Base-by-base conservation (phyloP, 2,888 invertebrate species). In the Torymus texanus region DNA sequence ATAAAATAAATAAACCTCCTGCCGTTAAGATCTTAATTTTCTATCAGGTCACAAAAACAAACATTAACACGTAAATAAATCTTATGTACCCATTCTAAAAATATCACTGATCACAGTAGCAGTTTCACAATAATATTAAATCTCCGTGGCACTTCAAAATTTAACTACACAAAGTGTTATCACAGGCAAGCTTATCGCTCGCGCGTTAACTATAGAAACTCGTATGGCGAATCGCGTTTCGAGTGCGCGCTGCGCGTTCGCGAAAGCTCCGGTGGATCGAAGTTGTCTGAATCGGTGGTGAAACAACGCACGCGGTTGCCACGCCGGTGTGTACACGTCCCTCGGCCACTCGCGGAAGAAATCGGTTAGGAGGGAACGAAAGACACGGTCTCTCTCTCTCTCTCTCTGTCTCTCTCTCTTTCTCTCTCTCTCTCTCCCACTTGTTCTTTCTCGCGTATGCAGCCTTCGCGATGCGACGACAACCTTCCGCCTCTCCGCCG, bases 291-390 rank as follows among this genome's bases (percentile, higher is more conserved):
- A 63, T 75, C 71, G 75, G 29, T 16, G 73, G 41, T 50, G 67
- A 68, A 56, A 24, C 16, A 13, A 21, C 55, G 62, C 18, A n/a
- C 29, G 62, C 29, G n/a, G 59, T 41, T n/a, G 1, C 21, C 51
- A 29, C 61, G 67, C 67, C 21, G 68, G 63, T 59, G 50, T 55
- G 21, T n/a, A 41, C 68, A 18, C 29, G 29, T 29, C 29, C 65
- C 16, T 29, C 50, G 12, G 50, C 29, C 29, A 29, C 51, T 11
- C 56, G 61, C 68, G 59, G 18, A 79, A 71, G 79, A 73, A 80
- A 80, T 80, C 80, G 80, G 80, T 73, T 73, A 21, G 21, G 68
- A 14, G 72, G 59, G 62, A 66, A 68, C 61, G 50, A 77, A 71
- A 55, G 53, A 59, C 58, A 75, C 61, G 58, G 65, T 63, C 41